Conservation (phyloP, 2,113 vertebrate species). For the Falco punctatus region DNA sequence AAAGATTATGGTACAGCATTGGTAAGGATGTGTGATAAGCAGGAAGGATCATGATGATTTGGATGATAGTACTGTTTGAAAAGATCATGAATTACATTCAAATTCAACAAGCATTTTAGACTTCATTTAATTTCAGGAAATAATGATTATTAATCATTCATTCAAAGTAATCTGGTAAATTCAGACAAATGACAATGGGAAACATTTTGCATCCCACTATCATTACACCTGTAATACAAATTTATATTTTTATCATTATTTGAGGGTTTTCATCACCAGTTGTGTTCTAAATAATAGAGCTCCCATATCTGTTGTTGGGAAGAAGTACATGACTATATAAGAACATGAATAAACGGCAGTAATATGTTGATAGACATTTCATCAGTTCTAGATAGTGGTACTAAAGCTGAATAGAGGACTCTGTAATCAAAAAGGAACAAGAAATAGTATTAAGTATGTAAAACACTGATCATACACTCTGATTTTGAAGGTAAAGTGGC, state of each 20-base stretch:
- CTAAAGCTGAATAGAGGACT: conserved; percentile 17
- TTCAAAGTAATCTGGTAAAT: neutral
- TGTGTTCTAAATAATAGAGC: neutral
- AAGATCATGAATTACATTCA: neutral
- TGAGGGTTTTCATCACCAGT: neutral
- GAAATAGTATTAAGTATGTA: neutral
- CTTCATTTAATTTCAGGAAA: neutral
- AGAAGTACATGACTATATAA: neutral
- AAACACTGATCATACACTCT: neutral
- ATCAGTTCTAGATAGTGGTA: neutral
- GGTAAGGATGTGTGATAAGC: neutral
- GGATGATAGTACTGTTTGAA: neutral
- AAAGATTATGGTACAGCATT: neutral
- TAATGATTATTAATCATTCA: neutral
- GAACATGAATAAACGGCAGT: neutral
- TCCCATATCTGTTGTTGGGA: neutral
- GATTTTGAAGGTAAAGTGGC: neutral
- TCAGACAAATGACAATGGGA: neutral
- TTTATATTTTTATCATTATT: neutral
- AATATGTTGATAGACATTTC: neutral
- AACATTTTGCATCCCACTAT: neutral
- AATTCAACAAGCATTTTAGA: neutral
- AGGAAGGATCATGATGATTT: neutral
- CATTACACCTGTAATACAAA: neutral
- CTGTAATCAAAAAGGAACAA: neutral